Evolutionary conservation across 2,113 vertebrate genomes (phyloP), one percentile per base, ranked within the genome.

Genomic region (Sylvilagus bachmani): DNA sequence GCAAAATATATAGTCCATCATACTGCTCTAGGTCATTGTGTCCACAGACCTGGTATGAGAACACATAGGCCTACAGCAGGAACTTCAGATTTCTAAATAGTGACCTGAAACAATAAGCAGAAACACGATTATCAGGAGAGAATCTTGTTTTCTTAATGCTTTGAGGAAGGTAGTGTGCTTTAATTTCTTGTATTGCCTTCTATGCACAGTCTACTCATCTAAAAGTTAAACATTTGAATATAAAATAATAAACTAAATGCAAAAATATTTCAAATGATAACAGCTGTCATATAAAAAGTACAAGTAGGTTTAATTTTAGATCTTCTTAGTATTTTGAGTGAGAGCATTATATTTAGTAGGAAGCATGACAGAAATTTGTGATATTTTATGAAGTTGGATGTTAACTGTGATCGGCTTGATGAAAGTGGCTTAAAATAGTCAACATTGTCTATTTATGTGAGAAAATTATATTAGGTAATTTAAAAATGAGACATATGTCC

Each of bases 381-480:
- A 44, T 93, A 89, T 78, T 90, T 94, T 22, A 67, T 38, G 21
- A 10, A 81, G 6, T 5, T 95, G 17, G 51, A 82, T 90, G 6
- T 62, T 95, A 81, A 81, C 49, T 86, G 38, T 90, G 62, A 94
- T 92, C 62, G 90, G 5, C 64, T 92, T 84, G 53, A 96, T 88
- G 21, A 25, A 33, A 71, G 36, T 85, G 11, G 17, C 61, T 93
- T 71, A 73, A 75, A 90, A 77, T 88, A 92, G 73, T 73, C 69
- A 93, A 62, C 36, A 70, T 58, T 74, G 81, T 74, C n/a, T 91
- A 44, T 85, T 95, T 89, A 27, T 16, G 22, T 66, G 22, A 94
- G 78, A 10, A 78, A 87, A 53, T 11, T 58, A 29, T 49, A 88
- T 31, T 25, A 84, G 51, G n/a, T 69, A 53, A 91, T 78, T 93